Conservation (phyloP, 2,888 invertebrate genomes). For the Argyra leucocephala region DNA sequence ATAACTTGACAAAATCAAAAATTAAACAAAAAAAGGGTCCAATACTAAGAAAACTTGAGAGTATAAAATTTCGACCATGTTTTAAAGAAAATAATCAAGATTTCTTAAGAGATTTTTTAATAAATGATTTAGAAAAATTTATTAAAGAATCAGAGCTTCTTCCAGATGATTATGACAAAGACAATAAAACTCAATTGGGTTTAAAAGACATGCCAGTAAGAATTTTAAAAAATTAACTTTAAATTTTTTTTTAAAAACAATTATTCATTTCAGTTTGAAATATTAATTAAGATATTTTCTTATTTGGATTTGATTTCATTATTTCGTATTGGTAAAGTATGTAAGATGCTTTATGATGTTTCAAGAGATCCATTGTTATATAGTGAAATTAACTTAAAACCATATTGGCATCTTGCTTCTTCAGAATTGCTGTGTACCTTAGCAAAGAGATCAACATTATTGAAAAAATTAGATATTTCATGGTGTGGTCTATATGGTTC, state of each 20-base stretch:
- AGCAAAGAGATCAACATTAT: slow-evolving; percentile 51
- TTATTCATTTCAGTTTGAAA: slow-evolving; percentile 61
- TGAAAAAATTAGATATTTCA: slow-evolving; percentile 73
- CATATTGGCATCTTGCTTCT: slow-evolving; percentile 67
- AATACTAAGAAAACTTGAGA: slow-evolving; percentile 38
- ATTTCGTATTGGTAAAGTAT: slow-evolving; percentile 66
- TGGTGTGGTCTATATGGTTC: slow-evolving; percentile 72
- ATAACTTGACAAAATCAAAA: slow-evolving; percentile 28
- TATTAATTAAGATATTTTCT: slow-evolving; percentile 66
- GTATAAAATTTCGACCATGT: slow-evolving; percentile 37
- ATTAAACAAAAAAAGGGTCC: slow-evolving; percentile 32
- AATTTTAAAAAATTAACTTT: slow-evolving; percentile 4
- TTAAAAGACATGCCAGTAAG: slow-evolving; percentile 43
- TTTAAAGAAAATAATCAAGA: slow-evolving; percentile 33
- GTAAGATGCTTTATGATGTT: slow-evolving; percentile 60
- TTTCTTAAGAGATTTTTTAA: slow-evolving; percentile 36
- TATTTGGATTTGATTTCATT: slow-evolving; percentile 72
- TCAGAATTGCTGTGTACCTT: slow-evolving; percentile 51
- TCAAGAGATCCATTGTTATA: slow-evolving; percentile 68
- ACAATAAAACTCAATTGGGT: slow-evolving; percentile 19
- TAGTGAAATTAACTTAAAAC: slow-evolving; percentile 68
- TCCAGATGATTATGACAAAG: slow-evolving; percentile 19
- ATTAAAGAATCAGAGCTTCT: slow-evolving; percentile 28
- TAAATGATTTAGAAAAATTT: slow-evolving; percentile 39
- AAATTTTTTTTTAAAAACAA: neutral